phyloP scores from a whole-genome alignment of 2,113 vertebrate species.

The Crotalus helleri region DNA sequence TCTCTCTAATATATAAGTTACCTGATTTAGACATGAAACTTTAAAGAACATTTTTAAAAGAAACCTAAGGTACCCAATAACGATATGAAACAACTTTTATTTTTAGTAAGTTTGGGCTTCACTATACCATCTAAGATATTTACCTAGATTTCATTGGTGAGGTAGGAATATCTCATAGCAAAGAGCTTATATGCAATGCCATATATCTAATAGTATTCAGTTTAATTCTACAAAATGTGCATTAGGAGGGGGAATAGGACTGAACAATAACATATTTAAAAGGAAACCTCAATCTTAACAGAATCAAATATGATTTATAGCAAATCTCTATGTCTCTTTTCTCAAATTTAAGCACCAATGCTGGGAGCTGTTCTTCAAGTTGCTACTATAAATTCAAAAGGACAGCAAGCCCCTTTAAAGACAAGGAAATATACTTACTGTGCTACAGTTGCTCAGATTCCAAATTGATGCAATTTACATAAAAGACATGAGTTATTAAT shows the following conservation, averaged over 20 bases:
- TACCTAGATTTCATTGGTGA: background rate
- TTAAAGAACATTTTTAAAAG: background rate
- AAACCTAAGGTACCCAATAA: background rate
- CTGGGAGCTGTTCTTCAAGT: constrained; percentile 34
- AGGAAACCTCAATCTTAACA: constrained; percentile 27
- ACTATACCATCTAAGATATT: background rate
- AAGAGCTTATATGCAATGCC: background rate
- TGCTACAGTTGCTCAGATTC: constrained; percentile 6
- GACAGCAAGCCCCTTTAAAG: constrained; percentile 20
- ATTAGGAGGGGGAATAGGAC: background rate
- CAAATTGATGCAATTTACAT: constrained; percentile 7
- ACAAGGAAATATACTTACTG: background rate
- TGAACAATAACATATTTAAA: constrained; percentile 32
- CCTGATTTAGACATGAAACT: background rate
- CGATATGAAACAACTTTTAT: background rate
- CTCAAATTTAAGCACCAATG: constrained; percentile 33
- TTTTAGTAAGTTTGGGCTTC: background rate
- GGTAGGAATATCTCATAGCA: background rate
- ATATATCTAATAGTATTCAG: constrained; percentile 23
- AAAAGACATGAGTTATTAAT: constrained; percentile 30
- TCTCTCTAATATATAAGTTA: background rate
- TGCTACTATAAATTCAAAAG: constrained; percentile 28
- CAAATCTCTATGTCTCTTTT: constrained; percentile 38
- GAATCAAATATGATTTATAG: constrained; percentile 19
- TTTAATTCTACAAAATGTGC: constrained; percentile 33